Base-by-base conservation (phyloP, 1,140 invertebrate genomes). In the Leptopilina clavipes region DNA sequence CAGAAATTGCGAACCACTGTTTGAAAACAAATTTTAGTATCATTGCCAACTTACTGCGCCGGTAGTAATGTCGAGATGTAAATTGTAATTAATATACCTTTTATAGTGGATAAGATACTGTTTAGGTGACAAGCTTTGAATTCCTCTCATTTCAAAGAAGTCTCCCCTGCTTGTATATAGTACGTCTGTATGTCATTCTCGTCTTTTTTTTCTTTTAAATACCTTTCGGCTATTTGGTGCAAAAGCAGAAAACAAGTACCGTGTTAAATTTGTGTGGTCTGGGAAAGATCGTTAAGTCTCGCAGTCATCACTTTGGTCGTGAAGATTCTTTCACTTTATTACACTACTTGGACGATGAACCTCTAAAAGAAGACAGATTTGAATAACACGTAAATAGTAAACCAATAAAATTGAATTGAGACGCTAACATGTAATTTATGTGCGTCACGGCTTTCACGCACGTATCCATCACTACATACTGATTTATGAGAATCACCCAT, bases 341-440 rank as follows among this genome's bases (percentile, higher is more conserved):
- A 65, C 7, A 25, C 59, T 65, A 65, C 59, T 65, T 65, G 59
- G 59, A 31, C 59, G 59, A 65, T 65, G 59, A 31, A 65, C 22
- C 59, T 31, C 59, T 65, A 22, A 65, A 65, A 65, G 59, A 65
- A 65, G 59, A 65, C 14, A 31, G 25, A 65, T 65, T 65, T 31
- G 59, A 65, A 65, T 65, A 65, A 65, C 37, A 40, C 59, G 59
- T 31, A 65, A 65, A 65, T 65, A 65, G 59, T 65, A 65, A 22
- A 65, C 25, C 25, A 65, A 65, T 65, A 37, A 65, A 65, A 65
- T 65, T 65, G 59, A 65, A 65, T 65, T 65, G 59, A 65, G 59
- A 65, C 59, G 59, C 59, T 65, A 65, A 37, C 59, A 7, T 65
- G 3, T 65, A 65, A 65, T 65, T 65, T 65, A 65, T 65, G 59